Evolutionary conservation across 2,113 vertebrate genomes (phyloP).

Genomic region (Lagopus muta): DNA sequence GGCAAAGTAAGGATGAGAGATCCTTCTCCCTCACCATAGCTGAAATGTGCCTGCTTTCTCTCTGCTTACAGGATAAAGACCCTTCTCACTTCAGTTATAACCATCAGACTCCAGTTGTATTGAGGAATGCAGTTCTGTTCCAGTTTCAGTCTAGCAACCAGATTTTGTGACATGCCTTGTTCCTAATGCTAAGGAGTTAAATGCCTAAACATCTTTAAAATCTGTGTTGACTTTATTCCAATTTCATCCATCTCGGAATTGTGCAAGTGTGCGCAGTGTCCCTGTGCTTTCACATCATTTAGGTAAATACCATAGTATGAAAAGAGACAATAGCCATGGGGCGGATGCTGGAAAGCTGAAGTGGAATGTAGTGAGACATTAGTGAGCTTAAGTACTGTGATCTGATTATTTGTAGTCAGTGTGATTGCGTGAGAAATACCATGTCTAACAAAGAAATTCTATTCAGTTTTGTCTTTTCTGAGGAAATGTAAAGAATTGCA

Average conservation of each 20-base stretch:
- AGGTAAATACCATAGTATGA: not conserved
- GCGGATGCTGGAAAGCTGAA: not conserved
- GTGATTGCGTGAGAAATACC: not conserved
- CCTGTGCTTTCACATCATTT: not conserved
- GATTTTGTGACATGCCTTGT: slow-evolving; percentile 8
- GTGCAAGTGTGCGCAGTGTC: not conserved
- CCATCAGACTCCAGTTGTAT: slow-evolving; percentile 11
- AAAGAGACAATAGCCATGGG: not conserved
- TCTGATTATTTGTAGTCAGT: not conserved
- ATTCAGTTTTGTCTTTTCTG: not conserved
- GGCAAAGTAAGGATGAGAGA: not conserved
- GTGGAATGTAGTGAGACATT: not conserved
- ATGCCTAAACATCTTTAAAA: not conserved
- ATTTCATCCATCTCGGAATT: not conserved
- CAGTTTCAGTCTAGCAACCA: not conserved
- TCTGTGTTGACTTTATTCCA: not conserved
- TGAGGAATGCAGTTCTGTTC: slow-evolving; percentile 11
- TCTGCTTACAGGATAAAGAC: not conserved
- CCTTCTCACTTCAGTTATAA: not conserved
- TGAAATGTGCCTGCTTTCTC: not conserved
- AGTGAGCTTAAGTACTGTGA: not conserved
- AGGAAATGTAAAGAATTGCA: not conserved
- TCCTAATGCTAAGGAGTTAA: not conserved
- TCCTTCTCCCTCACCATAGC: not conserved
- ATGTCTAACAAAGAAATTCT: not conserved